Conservation (phyloP, 2,113 vertebrate species). For the Solea solea region DNA sequence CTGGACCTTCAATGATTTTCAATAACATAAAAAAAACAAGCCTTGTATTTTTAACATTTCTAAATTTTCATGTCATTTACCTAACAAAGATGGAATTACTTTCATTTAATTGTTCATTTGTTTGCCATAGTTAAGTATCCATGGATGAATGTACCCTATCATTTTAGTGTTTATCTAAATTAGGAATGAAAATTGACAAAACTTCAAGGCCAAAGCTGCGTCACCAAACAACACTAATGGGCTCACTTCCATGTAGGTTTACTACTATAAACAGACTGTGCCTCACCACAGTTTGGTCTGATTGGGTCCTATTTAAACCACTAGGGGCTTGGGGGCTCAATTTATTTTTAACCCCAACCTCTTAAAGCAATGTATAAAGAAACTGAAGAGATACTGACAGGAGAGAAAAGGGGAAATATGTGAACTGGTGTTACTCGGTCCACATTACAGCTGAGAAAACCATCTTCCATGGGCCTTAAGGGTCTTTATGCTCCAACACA, state of each 20-base stretch:
- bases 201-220: neutral
- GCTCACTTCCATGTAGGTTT: constrained; percentile 10
- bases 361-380: constrained; percentile 10
- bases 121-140: neutral
- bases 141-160: neutral
- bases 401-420: neutral
- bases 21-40: no score
- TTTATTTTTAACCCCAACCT: constrained; percentile 37
- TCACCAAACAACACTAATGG: constrained; percentile 14
- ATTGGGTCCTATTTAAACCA: constrained; percentile 24
- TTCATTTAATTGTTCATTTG: neutral
- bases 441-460: constrained; percentile 53
- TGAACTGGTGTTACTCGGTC: neutral
- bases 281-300: constrained; percentile 54
- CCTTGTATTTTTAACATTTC: neutral
- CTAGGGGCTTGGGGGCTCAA: neutral
- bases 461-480: constrained; percentile 20
- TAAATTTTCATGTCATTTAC: neutral
- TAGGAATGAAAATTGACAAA: neutral
- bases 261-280: constrained; percentile 44
- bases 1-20: neutral
- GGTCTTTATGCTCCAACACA: constrained; percentile 46
- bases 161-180: constrained; percentile 6
- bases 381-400: constrained; percentile 24
- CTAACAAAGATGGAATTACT: neutral